Base-by-base conservation (phyloP, 2,113 vertebrate species). In the Ameiurus melas region DNA sequence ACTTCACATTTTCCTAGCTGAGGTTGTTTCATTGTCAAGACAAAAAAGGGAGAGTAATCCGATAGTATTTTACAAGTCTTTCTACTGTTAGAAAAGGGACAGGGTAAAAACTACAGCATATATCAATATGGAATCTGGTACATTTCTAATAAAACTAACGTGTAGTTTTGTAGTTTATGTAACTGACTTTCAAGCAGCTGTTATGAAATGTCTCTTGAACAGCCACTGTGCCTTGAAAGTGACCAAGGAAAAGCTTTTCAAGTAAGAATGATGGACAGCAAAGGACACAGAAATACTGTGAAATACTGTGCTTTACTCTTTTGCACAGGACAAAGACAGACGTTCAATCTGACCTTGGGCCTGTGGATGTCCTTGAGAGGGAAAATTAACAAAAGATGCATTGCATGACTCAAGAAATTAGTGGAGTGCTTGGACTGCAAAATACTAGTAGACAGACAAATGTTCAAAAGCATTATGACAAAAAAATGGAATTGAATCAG, bases 1-100 rank as follows among this genome's bases (percentile, higher is more conserved):
- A 89, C 94, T 93, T 96, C 92, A 96, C 94, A 22, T 92, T 96
- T 97, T 80, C 95, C 96, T 91, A 97, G 94, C 90, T 96, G 97
- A 92, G 96, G 95, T 95, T 96, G 96, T 94, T 96, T 97, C 91
- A 96, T 95, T 92, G 95, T 96, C 90, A 97, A 92, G 88, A 96
- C 97, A 91, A n/a, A 90, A 80, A 4, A 92, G 51, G 87, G n/a
- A 89, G 27, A 90, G 57, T 75, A 73, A 62, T n/a, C 25, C n/a
- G 55, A 7, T 39, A 30, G 30, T 10, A 17, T 81, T 81, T 33
- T 19, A 47, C 5, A 30, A 14, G 9, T 43, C 33, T 83, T 25
- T 83, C 30, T 81, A 22, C 17, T 81, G 62, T 86, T 30, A 87
- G 85, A 87, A 73, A 60, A 87, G 82, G 17, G 64, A 58, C 73